Percentiles rank a stretch among this genome's conserved stretches.
Evolutionary conservation across 2,797 vertebrate species (phyloP).

Genomic region (Stomatorhinus walkeri): DNA sequence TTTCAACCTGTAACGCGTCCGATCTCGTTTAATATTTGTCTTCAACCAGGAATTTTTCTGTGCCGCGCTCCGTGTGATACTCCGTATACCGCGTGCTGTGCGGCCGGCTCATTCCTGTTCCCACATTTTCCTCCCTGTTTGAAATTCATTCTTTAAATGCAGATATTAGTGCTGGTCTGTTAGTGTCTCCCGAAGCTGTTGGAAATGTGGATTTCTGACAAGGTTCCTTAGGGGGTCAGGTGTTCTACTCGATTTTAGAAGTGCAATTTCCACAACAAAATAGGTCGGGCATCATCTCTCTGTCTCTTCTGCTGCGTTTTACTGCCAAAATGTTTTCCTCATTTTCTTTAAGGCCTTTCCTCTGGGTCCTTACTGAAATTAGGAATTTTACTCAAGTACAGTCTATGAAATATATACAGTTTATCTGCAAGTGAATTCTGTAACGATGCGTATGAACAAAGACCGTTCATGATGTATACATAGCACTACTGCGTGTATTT

Average conservation of each 20-base stretch:
- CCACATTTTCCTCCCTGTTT: neutral
- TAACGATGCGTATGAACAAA: neutral
- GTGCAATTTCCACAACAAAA: conserved; percentile 16
- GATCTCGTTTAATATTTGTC: neutral
- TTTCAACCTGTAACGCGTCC: neutral
- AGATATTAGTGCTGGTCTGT: neutral
- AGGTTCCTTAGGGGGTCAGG: neutral
- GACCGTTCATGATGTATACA: neutral
- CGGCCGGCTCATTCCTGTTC: neutral
- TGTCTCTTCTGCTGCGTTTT: neutral
- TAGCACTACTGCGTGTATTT: neutral
- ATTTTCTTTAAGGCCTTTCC: neutral
- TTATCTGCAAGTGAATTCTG: neutral
- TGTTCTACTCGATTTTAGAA: conserved; percentile 2
- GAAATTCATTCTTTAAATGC: neutral
- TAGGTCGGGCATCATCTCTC: neutral
- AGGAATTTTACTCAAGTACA: neutral
- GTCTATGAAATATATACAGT: neutral
- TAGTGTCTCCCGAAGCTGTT: neutral
- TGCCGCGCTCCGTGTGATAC: neutral
- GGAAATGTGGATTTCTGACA: conserved; percentile 3
- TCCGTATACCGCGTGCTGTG: neutral
- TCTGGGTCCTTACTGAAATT: conserved; percentile 1
- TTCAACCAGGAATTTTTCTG: neutral
- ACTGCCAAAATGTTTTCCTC: conserved; percentile 13